These are phyloP conservation scores for Epizoanthus fatuus DNA, from an alignment of 92 coral and sea anemone genomes.

Conservation along the genomic window DNA sequence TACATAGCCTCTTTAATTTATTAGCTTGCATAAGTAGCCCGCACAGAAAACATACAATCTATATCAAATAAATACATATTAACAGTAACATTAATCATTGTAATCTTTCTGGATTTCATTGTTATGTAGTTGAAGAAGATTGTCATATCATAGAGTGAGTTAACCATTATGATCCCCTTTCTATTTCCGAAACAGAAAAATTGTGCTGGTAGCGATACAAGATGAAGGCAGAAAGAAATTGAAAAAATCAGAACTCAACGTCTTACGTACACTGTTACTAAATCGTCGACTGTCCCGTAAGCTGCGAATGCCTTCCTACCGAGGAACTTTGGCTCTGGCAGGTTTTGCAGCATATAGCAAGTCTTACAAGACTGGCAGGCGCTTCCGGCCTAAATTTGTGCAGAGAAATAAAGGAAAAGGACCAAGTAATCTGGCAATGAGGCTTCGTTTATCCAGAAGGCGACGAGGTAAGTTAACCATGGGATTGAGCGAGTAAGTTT, in stretches of 20 bases:
- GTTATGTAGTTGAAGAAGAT: neutral
- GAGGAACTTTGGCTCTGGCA: slow-evolving; percentile 11
- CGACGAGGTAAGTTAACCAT: neutral
- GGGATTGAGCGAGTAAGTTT: neutral
- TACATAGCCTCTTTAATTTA: too few relatives aligned
- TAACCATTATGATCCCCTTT: neutral
- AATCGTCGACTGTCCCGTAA: neutral
- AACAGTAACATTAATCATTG: too few relatives aligned
- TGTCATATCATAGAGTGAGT: neutral
- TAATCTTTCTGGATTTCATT: neutral
- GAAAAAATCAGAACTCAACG: neutral
- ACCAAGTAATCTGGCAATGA: slow-evolving; percentile 19
- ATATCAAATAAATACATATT: too few relatives aligned
- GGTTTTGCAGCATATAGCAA: slow-evolving; percentile 19
- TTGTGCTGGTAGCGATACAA: slow-evolving; percentile 30
- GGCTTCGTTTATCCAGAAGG: slow-evolving; percentile 31
- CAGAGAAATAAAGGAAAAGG: slow-evolving; percentile 6
- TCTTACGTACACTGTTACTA: slow-evolving; percentile 5
- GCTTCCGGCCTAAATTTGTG: slow-evolving; percentile 17
- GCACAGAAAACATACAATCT: too few relatives aligned
- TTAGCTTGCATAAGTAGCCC: too few relatives aligned
- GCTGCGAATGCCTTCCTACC: neutral
- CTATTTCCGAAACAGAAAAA: slow-evolving; percentile 6
- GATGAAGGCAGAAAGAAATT: slow-evolving; percentile 6
- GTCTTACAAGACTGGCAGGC: slow-evolving; percentile 4